These are phyloP conservation scores for Thecophora atra DNA, from an alignment of 2,888 invertebrate species.

Conservation along the genomic window DNA sequence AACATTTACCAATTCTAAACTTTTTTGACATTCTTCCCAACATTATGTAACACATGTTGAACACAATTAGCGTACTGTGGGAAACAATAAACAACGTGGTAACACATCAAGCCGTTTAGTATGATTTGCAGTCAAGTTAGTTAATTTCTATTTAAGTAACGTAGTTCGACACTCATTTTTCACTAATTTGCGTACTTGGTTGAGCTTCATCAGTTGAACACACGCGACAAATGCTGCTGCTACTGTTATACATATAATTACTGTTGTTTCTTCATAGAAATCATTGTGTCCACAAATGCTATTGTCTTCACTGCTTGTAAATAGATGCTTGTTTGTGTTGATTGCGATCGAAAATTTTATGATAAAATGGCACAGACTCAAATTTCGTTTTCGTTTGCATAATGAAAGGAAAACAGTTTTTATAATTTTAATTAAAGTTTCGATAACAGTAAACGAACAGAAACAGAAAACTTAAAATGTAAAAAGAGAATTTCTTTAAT, in stretches of 20 bases:
- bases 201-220: slow-evolving; percentile 2
- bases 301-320: slow-evolving; percentile 12
- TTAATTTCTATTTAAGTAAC: slow-evolving; percentile 43
- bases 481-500: too few relatives aligned
- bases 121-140: slow-evolving; percentile 64
- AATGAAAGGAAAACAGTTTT: too few relatives aligned
- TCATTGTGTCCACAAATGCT: slow-evolving; percentile 20
- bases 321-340: slow-evolving; percentile 5
- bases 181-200: slow-evolving; percentile 17
- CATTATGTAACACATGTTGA: slow-evolving; percentile 34
- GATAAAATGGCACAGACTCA: background rate
- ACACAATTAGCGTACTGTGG: slow-evolving; percentile 48
- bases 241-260: too few relatives aligned
- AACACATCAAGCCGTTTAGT: slow-evolving; percentile 63
- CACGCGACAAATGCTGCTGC: slow-evolving; percentile 3
- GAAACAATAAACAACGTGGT: slow-evolving; percentile 57
- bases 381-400: too few relatives aligned
- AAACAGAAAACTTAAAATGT: too few relatives aligned
- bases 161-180: slow-evolving; percentile 18
- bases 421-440: too few relatives aligned
- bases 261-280: slow-evolving; percentile 7
- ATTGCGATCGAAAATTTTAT: background rate
- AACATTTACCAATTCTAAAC: slow-evolving; percentile 30
- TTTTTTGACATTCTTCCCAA: slow-evolving; percentile 24
- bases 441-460: too few relatives aligned